Conservation (phyloP, 2,113 vertebrate genomes). For the Pantherophis guttatus region DNA sequence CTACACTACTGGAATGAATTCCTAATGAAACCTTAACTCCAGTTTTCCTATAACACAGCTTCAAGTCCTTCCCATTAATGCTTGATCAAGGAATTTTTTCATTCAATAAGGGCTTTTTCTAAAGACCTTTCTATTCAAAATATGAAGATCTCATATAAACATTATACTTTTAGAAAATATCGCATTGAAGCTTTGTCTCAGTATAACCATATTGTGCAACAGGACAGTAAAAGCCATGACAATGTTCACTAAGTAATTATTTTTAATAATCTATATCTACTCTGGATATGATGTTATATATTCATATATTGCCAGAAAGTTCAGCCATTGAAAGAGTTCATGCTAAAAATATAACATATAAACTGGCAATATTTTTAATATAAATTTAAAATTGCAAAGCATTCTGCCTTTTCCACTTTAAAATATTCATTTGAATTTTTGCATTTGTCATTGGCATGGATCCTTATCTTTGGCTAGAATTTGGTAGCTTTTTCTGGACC, state of each 20-base stretch:
- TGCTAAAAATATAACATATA: background rate
- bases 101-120: background rate
- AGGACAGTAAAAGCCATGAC: background rate
- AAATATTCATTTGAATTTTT: background rate
- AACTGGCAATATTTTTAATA: background rate
- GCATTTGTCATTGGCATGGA: rapidly evolving
- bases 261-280: background rate
- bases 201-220: background rate
- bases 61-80: background rate
- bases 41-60: background rate
- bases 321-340: background rate
- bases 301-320: background rate
- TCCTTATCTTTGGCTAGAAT: rapidly evolving
- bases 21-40: background rate
- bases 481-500: background rate
- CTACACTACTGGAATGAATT: background rate
- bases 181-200: background rate
- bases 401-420: background rate
- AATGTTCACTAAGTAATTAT: background rate
- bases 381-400: background rate
- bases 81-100: background rate
- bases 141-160: background rate
- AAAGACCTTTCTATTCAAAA: background rate
- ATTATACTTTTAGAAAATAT: background rate
- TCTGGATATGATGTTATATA: background rate